Evolutionary conservation across 2,113 vertebrate species (phyloP).

Genomic region (Axis porcinus): DNA sequence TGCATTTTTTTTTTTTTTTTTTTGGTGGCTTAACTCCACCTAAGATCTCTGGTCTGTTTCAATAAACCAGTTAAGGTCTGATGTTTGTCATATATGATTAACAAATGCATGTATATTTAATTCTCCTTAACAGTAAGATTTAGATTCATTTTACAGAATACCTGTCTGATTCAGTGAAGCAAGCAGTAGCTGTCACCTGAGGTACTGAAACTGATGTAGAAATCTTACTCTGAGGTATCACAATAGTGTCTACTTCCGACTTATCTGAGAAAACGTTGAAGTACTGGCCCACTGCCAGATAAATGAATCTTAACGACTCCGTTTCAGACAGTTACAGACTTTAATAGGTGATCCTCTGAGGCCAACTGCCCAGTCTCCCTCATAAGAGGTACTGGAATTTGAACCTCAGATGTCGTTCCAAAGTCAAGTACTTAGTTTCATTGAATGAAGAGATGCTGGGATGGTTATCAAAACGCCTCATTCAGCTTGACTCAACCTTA

Average conservation of each 20-base stretch:
- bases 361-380: neutral
- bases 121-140: neutral
- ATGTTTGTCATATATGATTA: neutral
- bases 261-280: neutral
- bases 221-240: neutral
- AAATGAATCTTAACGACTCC: neutral
- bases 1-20: no score
- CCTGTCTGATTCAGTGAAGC: neutral
- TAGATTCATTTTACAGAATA: neutral
- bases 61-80: neutral
- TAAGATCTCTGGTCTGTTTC: neutral
- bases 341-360: neutral
- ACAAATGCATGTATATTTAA: neutral
- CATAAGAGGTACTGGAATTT: neutral
- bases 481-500: neutral
- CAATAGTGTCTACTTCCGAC: neutral
- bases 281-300: neutral
- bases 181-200: neutral
- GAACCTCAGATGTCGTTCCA: neutral
- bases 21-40: neutral
- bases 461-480: neutral
- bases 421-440: neutral
- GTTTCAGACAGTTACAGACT: neutral
- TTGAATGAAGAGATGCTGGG: neutral
- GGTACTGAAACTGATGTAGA: neutral